Evolutionary conservation across 2,797 vertebrate genomes (phyloP), one percentile per base, ranked within the genome.

Genomic region (Sebastes vulpes): DNA sequence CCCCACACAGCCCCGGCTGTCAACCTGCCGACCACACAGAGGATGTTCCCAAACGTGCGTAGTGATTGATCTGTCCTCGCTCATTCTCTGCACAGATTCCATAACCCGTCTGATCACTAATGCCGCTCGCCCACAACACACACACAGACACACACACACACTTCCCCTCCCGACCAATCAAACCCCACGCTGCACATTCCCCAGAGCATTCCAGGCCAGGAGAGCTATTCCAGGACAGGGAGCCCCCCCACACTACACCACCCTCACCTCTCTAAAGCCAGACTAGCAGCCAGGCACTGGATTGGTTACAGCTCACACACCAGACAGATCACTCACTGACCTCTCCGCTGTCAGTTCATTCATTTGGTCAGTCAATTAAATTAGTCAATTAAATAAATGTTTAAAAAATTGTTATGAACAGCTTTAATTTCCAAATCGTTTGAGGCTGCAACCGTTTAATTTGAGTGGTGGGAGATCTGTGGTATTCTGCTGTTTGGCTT

Each of bases 151-250:
- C n/a, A 78, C 28, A 83, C 82, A 61, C 60, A 72, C 81, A 70
- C 69, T 81, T 84, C 70, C 69, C 74, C 64, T 48, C 26, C 81
- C 4, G 23, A 81, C 90, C 81, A 87, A 84, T 91, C 85, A 89
- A 87, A 91, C 85, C 65, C 56, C 53, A 46, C 10, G 18, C 68
- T 35, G 20, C 82, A 90, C 92, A 96, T 95, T 95, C 92, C 83
- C 80, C 76, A 83, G 77, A 92, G 90, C 88, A 96, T 96, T 95
- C 95, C 95, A 94, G 93, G 78, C 90, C 87, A 84, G 73, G 46
- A 63, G 90, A 95, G 94, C 95, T 96, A 96, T 96, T 96, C 94
- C 95, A 95, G 94, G 95, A 92, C 82, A 83, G 66, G 52, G 81
- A 58, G 32, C 32, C 28, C 54, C 67, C 80, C 68, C 64, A 18